Percentiles rank a stretch among this genome's conserved stretches.
phyloP scores from a whole-genome alignment of 2,888 invertebrate genomes.

The Flexamia atlantica region DNA sequence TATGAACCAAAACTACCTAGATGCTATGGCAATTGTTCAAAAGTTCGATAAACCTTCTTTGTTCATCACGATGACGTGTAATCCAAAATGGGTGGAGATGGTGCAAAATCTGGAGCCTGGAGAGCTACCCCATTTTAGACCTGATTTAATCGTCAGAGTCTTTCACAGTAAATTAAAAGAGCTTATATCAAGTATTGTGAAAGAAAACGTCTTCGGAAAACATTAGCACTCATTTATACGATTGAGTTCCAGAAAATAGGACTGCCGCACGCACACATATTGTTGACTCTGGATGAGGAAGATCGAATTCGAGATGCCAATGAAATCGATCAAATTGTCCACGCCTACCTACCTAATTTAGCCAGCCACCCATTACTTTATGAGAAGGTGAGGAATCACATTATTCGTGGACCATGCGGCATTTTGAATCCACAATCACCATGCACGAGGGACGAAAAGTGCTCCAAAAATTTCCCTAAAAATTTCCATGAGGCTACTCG shows the following conservation, averaged over 20 bases:
- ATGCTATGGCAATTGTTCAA: constrained; percentile 49
- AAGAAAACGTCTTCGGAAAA: constrained; percentile 34
- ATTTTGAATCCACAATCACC: not conserved
- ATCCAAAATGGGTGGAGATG: constrained; percentile 41
- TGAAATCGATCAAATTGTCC: constrained; percentile 30
- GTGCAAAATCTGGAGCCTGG: not conserved
- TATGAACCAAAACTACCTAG: constrained; percentile 45
- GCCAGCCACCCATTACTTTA: not conserved
- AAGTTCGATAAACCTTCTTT: constrained; percentile 29
- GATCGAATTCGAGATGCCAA: not conserved
- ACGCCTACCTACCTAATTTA: constrained; percentile 2
- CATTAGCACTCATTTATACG: not conserved
- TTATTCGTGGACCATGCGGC: not conserved
- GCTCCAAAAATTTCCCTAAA: not conserved
- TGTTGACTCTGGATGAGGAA: constrained; percentile 50
- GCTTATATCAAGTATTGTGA: not conserved
- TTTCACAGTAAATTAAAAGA: constrained; percentile 39
- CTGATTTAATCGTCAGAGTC: constrained; percentile 37
- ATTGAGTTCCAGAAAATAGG: not conserved
- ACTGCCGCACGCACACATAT: constrained; percentile 42
- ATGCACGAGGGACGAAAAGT: not conserved
- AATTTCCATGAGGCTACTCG: not conserved
- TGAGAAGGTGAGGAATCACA: not conserved
- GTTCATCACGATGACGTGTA: constrained; percentile 47
- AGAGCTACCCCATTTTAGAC: constrained; percentile 6